phyloP scores from a whole-genome alignment of 1,140 invertebrate genomes.

The Trichomalopsis sarcophagae region DNA sequence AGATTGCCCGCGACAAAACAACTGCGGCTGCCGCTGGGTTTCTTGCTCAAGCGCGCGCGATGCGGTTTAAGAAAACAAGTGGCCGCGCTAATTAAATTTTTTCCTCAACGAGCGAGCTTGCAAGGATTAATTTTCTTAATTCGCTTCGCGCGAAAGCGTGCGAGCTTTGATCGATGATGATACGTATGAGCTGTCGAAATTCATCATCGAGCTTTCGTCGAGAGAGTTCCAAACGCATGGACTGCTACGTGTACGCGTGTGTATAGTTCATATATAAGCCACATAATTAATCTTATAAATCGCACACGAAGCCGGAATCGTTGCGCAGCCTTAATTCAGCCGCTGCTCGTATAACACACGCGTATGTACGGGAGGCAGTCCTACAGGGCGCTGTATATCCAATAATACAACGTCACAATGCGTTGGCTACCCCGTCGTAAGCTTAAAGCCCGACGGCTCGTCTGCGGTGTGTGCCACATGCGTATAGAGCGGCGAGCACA shows the following conservation, averaged over 20 bases:
- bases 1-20: slow-evolving; percentile 28
- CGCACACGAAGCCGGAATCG: neutral
- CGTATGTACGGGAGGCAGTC: neutral
- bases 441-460: neutral
- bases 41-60: neutral
- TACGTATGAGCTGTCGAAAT: too few species aligned
- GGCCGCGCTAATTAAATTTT: neutral
- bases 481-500: neutral
- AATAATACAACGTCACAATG: neutral
- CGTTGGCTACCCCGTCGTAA: neutral
- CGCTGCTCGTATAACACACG: too few species aligned
- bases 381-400: neutral
- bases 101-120: neutral
- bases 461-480: neutral
- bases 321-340: neutral
- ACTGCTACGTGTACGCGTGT: too few species aligned
- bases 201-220: too few species aligned
- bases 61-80: neutral
- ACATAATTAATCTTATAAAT: neutral
- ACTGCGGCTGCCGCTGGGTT: neutral
- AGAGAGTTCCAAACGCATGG: too few species aligned
- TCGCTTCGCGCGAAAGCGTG: too few species aligned
- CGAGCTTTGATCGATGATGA: too few species aligned
- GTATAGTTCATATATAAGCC: too few species aligned
- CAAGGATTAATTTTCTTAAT: too few species aligned